Evolutionary conservation across 2,888 invertebrate genomes (phyloP).

Genomic region (Alviniconcha strummeri): DNA sequence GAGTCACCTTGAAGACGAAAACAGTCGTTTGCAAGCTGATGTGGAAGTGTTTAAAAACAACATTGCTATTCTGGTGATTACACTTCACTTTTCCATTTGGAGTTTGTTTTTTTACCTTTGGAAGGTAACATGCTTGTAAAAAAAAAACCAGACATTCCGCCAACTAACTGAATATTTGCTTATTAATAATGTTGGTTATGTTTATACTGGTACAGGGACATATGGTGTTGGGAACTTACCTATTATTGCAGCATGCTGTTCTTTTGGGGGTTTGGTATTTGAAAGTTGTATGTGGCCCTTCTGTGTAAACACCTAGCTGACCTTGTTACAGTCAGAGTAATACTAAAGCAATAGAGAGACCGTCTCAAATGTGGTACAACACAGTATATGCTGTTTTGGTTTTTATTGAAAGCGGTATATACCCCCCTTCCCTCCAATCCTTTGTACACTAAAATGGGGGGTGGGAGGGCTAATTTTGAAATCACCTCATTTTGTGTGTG

Average conservation of each 20-base stretch:
- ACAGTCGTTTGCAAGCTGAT: constrained; percentile 31
- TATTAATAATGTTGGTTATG: not conserved
- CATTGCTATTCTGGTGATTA: constrained; percentile 34
- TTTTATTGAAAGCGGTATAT: too few relatives aligned
- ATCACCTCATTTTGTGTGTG: too few relatives aligned
- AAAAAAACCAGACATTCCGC: too few relatives aligned
- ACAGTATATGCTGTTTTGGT: too few relatives aligned
- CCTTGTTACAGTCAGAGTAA: not conserved
- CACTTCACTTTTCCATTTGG: not conserved
- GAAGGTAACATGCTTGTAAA: not conserved
- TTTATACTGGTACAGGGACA: not conserved
- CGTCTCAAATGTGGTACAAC: not conserved
- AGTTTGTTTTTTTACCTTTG: not conserved
- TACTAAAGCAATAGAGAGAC: not conserved
- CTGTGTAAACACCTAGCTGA: too few relatives aligned
- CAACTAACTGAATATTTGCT: not conserved
- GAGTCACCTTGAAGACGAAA: constrained; percentile 30
- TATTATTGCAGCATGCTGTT: too few relatives aligned
- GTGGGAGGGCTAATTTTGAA: too few relatives aligned
- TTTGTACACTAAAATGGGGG: too few relatives aligned
- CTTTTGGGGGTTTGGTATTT: too few relatives aligned
- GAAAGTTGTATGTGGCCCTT: too few relatives aligned
- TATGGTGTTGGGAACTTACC: too few relatives aligned
- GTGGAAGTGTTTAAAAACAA: constrained; percentile 36
- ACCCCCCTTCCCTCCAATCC: too few relatives aligned